These are phyloP conservation scores for Leucoptera coffeella DNA, from an alignment of 2,888 invertebrate species.

Conservation along the genomic window DNA sequence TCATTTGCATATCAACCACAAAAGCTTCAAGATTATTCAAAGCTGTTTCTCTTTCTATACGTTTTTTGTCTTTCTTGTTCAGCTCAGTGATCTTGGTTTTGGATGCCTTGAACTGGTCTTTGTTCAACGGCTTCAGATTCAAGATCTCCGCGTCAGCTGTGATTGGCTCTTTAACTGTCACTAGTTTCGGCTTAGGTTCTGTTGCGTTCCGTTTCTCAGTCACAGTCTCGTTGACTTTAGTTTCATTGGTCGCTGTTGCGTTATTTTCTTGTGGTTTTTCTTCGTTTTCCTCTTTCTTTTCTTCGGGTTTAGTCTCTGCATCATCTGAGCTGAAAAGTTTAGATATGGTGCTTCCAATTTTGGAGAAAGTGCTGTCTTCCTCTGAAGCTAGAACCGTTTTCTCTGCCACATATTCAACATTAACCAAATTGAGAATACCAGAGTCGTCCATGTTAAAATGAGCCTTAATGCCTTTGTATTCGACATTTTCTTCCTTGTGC, in stretches of 20 bases:
- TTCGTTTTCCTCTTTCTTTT: conserved; percentile 26
- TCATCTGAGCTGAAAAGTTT: conserved; percentile 78
- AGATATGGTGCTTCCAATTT: conserved; percentile 89
- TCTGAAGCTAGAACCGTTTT: conserved; percentile 64
- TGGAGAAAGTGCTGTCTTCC: conserved; percentile 79
- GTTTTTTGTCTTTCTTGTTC: conserved; percentile 67
- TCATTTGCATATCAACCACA: conserved; percentile 78
- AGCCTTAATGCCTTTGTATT: conserved; percentile 82
- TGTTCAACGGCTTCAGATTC: conserved; percentile 59
- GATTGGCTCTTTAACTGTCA: conserved; percentile 72
- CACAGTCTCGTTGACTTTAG: conserved; percentile 26
- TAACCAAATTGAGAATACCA: conserved; percentile 75
- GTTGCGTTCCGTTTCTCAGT: conserved; percentile 40
- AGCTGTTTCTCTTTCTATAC: conserved; percentile 76
- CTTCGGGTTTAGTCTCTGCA: conserved; percentile 27
- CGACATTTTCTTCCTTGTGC: conserved; percentile 66
- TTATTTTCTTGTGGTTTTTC: conserved; percentile 22
- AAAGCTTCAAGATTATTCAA: conserved; percentile 91
- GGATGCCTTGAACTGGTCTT: conserved; percentile 58
- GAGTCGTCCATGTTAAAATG: conserved; percentile 95
- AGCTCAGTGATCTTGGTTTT: conserved; percentile 53
- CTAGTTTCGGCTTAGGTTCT: conserved; percentile 62
- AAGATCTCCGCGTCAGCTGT: conserved; percentile 55
- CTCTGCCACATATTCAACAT: conserved; percentile 85
- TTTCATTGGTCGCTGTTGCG: conserved; percentile 30